These are phyloP conservation scores for Hyperoplus immaculatus DNA, from an alignment of 2,797 vertebrate species.

Conservation along the genomic window DNA sequence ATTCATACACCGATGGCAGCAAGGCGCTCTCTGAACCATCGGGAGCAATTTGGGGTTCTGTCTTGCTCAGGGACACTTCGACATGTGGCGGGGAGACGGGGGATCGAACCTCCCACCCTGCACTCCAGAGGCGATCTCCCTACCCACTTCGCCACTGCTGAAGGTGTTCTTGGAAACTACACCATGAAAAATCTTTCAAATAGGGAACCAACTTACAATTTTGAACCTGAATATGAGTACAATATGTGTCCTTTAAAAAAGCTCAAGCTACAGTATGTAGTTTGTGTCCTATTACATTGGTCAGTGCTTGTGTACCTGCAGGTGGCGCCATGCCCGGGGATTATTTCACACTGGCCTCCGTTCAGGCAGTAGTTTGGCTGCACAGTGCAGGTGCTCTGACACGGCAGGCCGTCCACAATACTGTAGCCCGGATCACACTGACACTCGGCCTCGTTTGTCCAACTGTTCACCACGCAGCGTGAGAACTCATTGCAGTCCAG, in stretches of 20 bases:
- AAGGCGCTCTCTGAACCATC: no score
- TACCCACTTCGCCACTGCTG: no score
- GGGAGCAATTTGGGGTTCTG: no score
- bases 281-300: neutral
- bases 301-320: constrained; percentile 89
- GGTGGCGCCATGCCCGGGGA: constrained; percentile 87
- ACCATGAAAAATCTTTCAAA: no score
- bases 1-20: no score
- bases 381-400: constrained; percentile 87
- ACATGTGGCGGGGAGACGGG: no score
- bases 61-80: no score
- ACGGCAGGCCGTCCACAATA: constrained; percentile 82
- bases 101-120: no score
- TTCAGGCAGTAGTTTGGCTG: constrained; percentile 88
- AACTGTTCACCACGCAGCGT: constrained; percentile 87
- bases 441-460: constrained; percentile 90
- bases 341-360: constrained; percentile 87
- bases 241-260: neutral
- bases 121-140: no score
- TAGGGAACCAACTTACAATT: no score
- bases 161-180: no score
- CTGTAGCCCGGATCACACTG: constrained; percentile 88
- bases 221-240: no score
- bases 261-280: neutral
- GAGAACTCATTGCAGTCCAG: constrained; percentile 93